A percentile compares a stretch with the other conserved stretches of the same genome.
Conservation (phyloP, 2,113 vertebrate genomes). For the Protomyctophum bolini region DNA sequence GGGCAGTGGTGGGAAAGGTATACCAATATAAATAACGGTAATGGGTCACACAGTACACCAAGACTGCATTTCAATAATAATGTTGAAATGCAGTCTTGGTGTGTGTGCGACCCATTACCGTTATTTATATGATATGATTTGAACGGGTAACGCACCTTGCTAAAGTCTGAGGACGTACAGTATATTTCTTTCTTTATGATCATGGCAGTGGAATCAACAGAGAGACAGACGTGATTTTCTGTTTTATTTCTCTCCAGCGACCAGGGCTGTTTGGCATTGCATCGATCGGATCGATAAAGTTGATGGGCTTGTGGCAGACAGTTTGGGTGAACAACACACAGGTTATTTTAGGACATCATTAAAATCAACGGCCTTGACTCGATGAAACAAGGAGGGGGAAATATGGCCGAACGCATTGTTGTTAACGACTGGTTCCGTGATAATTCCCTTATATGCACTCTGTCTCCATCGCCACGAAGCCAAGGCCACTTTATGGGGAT, state of each 20-base stretch:
- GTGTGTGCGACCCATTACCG: too few species aligned
- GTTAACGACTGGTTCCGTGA: neutral
- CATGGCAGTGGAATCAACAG: neutral
- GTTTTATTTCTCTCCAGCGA: neutral
- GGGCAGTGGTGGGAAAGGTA: conserved; percentile 10
- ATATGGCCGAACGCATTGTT: neutral
- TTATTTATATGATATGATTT: too few species aligned
- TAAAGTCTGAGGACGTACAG: conserved; percentile 9
- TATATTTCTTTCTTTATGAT: conserved; percentile 14
- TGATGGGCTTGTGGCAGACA: neutral
- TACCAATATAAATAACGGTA: conserved; percentile 3
- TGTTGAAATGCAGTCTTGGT: too few species aligned
- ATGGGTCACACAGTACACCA: too few species aligned
- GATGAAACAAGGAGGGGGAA: conserved; percentile 1
- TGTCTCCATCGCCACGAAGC: neutral
- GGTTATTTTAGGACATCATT: conserved; percentile 13
- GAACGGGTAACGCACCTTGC: too few species aligned
- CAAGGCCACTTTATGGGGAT: neutral
- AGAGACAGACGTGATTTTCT: conserved; percentile 11
- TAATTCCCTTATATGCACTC: neutral
- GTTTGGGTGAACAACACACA: conserved; percentile 1
- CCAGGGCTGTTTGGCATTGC: neutral
- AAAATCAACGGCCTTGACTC: conserved; percentile 6
- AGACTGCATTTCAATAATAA: too few species aligned
- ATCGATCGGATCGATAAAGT: conserved; percentile 32